phyloP scores from a whole-genome alignment of 2,797 vertebrate genomes.

The Helarctos malayanus region DNA sequence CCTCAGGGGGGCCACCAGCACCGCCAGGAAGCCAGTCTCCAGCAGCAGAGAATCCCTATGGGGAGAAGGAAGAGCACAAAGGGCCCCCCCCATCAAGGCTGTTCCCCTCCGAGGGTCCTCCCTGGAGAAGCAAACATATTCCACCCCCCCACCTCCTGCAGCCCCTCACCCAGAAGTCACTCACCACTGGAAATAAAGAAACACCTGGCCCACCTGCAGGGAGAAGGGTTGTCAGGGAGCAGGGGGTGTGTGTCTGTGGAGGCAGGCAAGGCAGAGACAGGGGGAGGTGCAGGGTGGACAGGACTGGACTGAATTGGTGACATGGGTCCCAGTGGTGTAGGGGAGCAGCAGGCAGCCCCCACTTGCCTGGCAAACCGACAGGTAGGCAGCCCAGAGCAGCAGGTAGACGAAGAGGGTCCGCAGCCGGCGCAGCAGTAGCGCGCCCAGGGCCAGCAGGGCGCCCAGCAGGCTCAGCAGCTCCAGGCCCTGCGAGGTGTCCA shows the following conservation, averaged over 20 bases:
- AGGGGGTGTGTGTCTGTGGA: rapidly evolving
- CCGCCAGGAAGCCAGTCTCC: conserved; percentile 94
- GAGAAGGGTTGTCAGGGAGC: conserved; percentile 55
- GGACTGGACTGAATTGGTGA: background rate
- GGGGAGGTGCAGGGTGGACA: rapidly evolving
- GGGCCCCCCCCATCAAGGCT: background rate
- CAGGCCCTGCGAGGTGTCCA: conserved; percentile 95
- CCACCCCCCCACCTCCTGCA: background rate
- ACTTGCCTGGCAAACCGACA: conserved; percentile 93
- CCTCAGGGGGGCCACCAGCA: conserved; percentile 94
- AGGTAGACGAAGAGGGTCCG: conserved; percentile 92
- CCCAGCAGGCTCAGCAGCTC: conserved; percentile 95
- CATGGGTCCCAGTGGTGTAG: background rate
- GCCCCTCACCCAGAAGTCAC: conserved; percentile 78
- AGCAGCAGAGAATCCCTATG: conserved; percentile 96
- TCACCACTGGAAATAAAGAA: conserved; percentile 99
- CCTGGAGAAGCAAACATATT: background rate
- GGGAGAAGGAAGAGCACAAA: background rate
- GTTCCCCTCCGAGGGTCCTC: background rate
- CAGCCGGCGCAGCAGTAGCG: conserved; percentile 89
- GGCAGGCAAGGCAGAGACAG: background rate
- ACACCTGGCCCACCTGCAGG: conserved; percentile 96
- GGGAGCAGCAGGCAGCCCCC: background rate
- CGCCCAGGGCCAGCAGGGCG: conserved; percentile 88
- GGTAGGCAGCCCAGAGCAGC: conserved; percentile 93